These are phyloP conservation scores for Siderastrea siderea DNA, from an alignment of 92 coral and sea anemone species.

Conservation along the genomic window DNA sequence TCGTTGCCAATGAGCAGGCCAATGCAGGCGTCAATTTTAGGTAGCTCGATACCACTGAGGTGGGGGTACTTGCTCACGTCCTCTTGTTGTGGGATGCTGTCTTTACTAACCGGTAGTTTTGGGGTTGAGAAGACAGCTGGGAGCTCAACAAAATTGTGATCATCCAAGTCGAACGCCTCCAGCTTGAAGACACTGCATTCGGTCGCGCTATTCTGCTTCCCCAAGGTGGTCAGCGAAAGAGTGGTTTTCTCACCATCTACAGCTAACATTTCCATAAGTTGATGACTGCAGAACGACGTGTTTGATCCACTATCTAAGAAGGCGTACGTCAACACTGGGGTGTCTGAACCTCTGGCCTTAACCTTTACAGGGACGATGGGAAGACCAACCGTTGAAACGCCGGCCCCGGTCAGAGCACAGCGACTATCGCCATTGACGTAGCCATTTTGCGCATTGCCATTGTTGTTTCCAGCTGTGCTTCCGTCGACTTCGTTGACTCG, in stretches of 20 bases:
- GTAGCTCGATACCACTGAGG: constrained; percentile 11
- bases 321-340: constrained; percentile 66
- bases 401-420: background rate
- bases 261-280: constrained; percentile 40
- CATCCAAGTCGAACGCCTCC: constrained; percentile 53
- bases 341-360: constrained; percentile 52
- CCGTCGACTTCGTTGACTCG: background rate
- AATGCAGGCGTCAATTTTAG: constrained; percentile 16
- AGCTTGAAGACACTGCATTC: constrained; percentile 54
- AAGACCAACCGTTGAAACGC: constrained; percentile 19
- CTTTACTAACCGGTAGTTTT: constrained; percentile 62
- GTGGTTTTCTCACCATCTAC: constrained; percentile 39
- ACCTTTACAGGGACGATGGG: constrained; percentile 77
- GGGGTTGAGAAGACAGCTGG: constrained; percentile 63
- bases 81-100: constrained; percentile 42
- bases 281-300: constrained; percentile 74
- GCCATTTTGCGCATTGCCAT: background rate
- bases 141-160: constrained; percentile 39
- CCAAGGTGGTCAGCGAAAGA: constrained; percentile 72
- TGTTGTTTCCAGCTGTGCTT: background rate
- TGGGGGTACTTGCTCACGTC: constrained; percentile 62
- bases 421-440: background rate
- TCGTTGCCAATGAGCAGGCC: constrained; percentile 50
- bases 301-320: constrained; percentile 83
- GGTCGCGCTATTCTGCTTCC: constrained; percentile 24